phyloP scores from a whole-genome alignment of 2,797 vertebrate genomes.

The Bovichtus variegatus region DNA sequence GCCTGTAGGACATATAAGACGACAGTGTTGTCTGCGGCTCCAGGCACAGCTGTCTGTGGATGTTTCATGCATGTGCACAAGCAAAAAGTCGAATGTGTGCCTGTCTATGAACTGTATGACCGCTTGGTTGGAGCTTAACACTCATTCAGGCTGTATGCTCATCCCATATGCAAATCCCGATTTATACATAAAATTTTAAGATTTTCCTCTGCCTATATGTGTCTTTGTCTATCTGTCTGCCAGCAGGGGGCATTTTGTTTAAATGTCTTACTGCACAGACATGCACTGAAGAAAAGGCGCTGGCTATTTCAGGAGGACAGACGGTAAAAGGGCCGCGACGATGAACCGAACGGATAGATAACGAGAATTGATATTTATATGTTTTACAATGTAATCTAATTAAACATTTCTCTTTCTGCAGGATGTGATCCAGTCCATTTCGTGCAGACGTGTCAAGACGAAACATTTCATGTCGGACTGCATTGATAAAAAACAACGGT shows the following conservation, averaged over 20 bases:
- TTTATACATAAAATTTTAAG: conserved; percentile 46
- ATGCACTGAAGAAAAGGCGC: conserved; percentile 59
- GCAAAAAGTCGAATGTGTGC: conserved; percentile 28
- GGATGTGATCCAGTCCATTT: conserved; percentile 46
- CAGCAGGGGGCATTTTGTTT: conserved; percentile 78
- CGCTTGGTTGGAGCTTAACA: conserved; percentile 24
- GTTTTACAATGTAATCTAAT: conserved; percentile 28
- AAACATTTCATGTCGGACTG: conserved; percentile 38
- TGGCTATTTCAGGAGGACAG: conserved; percentile 57
- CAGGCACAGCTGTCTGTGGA: conserved; percentile 70
- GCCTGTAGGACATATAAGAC: conserved; percentile 78
- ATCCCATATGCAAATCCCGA: conserved; percentile 32
- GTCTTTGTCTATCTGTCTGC: conserved; percentile 72
- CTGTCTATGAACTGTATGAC: conserved; percentile 37
- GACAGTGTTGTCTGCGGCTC: conserved; percentile 70
- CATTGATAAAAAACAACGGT: conserved; percentile 53
- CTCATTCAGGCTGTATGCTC: conserved; percentile 22
- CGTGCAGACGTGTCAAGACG: conserved; percentile 37
- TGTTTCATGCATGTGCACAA: conserved; percentile 63
- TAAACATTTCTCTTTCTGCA: conserved; percentile 52
- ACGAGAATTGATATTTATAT: neutral
- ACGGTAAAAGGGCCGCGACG: conserved; percentile 32
- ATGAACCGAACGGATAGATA: conserved; percentile 12
- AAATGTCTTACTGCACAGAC: conserved; percentile 58
- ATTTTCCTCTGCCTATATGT: conserved; percentile 45